These are phyloP conservation scores for Eira barbara DNA, from an alignment of 2,113 vertebrate genomes.

Conservation along the genomic window DNA sequence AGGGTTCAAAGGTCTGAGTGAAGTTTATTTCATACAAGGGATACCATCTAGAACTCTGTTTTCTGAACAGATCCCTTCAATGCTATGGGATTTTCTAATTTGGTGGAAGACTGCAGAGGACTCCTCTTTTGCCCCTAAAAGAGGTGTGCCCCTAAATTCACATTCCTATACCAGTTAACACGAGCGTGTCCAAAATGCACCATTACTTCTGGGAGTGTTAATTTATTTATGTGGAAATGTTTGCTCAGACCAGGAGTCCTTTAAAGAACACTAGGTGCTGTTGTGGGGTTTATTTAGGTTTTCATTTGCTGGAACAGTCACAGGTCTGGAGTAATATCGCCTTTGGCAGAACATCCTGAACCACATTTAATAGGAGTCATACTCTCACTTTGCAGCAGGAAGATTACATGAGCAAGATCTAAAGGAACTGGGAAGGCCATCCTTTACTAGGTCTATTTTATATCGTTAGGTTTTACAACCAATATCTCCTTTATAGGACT, in stretches of 20 bases:
- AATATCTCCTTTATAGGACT: slow-evolving; percentile 60
- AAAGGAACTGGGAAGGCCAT: slow-evolving; percentile 51
- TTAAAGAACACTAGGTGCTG: background rate
- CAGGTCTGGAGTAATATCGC: slow-evolving; percentile 59
- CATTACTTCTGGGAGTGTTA: background rate
- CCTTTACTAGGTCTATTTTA: slow-evolving; percentile 67
- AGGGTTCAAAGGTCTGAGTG: background rate
- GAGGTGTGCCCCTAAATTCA: fast-evolving
- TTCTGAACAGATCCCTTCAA: background rate
- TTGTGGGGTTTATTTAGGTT: slow-evolving; percentile 52
- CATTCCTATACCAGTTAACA: background rate
- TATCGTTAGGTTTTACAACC: slow-evolving; percentile 66
- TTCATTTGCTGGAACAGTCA: slow-evolving; percentile 61
- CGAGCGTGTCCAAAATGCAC: background rate
- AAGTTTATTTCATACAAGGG: background rate
- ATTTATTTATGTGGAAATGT: background rate
- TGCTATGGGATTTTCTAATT: background rate
- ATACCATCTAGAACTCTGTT: background rate
- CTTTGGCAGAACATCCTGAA: slow-evolving; percentile 73
- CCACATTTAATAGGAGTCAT: slow-evolving; percentile 68
- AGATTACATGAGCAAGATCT: slow-evolving; percentile 48
- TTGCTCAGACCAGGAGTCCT: background rate
- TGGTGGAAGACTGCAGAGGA: background rate
- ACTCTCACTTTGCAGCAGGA: slow-evolving; percentile 64
- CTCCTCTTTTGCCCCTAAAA: background rate